A percentile compares a stretch with the other conserved stretches of the same genome.
These are phyloP conservation scores for Perithous albicinctus DNA, from an alignment of 2,888 invertebrate genomes.

Conservation along the genomic window DNA sequence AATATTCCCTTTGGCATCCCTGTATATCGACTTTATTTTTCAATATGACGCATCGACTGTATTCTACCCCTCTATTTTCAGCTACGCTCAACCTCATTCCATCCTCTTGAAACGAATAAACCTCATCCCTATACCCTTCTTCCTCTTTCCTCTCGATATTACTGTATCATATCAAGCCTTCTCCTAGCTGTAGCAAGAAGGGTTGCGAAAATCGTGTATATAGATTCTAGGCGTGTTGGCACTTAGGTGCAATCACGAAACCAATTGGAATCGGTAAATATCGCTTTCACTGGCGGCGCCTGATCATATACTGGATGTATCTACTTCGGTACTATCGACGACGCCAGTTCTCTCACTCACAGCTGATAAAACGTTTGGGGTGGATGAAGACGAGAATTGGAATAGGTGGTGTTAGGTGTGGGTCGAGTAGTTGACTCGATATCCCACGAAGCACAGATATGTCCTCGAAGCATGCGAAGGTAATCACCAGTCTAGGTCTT, in stretches of 20 bases:
- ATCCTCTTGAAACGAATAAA: constrained; percentile 63
- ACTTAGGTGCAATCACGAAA: constrained; percentile 81
- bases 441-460: constrained; percentile 78
- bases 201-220: constrained; percentile 23
- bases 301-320: constrained; percentile 41
- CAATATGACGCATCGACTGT: constrained; percentile 63
- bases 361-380: not conserved
- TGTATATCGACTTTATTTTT: constrained; percentile 54
- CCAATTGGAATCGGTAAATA: constrained; percentile 83
- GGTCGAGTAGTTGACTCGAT: constrained; percentile 71
- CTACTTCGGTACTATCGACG: constrained; percentile 21
- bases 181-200: constrained; percentile 34
- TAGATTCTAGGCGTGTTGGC: constrained; percentile 64
- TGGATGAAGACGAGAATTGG: constrained; percentile 39
- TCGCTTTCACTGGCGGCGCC: constrained; percentile 54
- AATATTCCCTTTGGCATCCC: not conserved
- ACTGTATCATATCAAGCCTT: constrained; percentile 52
- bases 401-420: constrained; percentile 59
- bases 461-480: constrained; percentile 83
- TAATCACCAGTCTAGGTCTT: constrained; percentile 72
- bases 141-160: constrained; percentile 48
- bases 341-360: constrained; percentile 28
- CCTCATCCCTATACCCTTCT: constrained; percentile 32
- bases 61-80: constrained; percentile 46
- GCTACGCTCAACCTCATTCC: constrained; percentile 28